phyloP scores from a whole-genome alignment of 2,888 invertebrate species.

The Lepetodrilus schrolli region DNA sequence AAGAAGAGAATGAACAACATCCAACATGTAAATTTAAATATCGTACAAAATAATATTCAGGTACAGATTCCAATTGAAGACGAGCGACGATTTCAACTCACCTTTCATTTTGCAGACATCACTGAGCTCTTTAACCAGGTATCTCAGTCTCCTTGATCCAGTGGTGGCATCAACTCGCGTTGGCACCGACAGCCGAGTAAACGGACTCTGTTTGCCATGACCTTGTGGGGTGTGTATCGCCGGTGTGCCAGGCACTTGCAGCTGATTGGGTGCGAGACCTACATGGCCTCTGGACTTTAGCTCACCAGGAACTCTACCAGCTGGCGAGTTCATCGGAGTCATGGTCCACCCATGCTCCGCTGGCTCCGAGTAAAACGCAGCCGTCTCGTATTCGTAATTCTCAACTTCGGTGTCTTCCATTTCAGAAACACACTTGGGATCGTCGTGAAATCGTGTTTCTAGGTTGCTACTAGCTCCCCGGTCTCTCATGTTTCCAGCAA shows the following conservation, averaged over 20 bases:
- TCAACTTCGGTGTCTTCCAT: neutral
- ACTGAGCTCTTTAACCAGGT: conserved; percentile 54
- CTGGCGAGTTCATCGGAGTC: conserved; percentile 6
- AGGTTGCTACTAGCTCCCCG: conserved; percentile 2
- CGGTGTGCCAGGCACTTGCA: neutral
- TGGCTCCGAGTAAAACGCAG: neutral
- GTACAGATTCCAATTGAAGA: too few species aligned
- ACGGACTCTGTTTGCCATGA: neutral
- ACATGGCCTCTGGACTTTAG: neutral
- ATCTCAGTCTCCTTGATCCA: conserved; percentile 53
- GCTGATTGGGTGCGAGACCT: neutral
- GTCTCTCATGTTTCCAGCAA: neutral
- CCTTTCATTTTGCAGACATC: conserved; percentile 58
- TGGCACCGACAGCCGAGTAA: neutral
- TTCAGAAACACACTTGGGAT: neutral
- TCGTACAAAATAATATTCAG: too few species aligned
- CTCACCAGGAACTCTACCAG: neutral
- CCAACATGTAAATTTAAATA: too few species aligned
- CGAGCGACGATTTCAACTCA: too few species aligned
- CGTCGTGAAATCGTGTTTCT: conserved; percentile 1
- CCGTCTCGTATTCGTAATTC: neutral
- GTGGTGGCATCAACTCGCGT: conserved; percentile 36
- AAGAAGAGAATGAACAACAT: too few species aligned
- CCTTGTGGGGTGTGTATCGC: neutral
- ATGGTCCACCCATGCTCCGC: neutral